Evolutionary conservation across 2,797 vertebrate species (phyloP), one percentile per base, ranked within the genome.

Genomic region (Enteromius afrohamiltoni): DNA sequence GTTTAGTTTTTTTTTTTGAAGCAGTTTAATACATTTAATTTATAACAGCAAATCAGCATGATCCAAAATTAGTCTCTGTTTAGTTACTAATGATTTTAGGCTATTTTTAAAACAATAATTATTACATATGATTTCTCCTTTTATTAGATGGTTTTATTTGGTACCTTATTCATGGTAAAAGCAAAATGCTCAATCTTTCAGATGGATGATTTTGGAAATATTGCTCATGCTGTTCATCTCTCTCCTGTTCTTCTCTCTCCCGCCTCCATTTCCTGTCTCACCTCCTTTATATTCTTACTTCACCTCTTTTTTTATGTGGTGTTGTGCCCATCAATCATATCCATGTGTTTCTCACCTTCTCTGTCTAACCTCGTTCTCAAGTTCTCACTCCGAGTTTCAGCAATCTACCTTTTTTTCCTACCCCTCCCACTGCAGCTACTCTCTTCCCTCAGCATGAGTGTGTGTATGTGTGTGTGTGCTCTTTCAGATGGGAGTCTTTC

Each of bases 311-410:
- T 40, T 73, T n/a, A 45, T n/a, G 67, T 31, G 21, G 29, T 81
- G 69, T 42, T 81, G 55, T 23, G 55, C 40, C 13, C 29, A 81
- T 81, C 79, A 64, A 74, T 73, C 69, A 73, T 73, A 34, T 34
- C 19, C 53, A 23, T 21, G 3, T 5, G 17, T 73, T 81, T 84
- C 68, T 74, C 77, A 71, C 77, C 69, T 77, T 21, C 37, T 71
- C 67, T 62, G 40, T 53, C 31, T 34, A 73, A 81, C 53, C 67
- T 69, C 21, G 42, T 79, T 71, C 76, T 78, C 82, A 77, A 68
- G 49, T 77, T 70, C 62, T 60, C 82, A 45, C 34, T 29, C 26
- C 11, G 21, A 62, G 26, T 64, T 73, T 73, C 40, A 62, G 53
- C 53, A 71, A 34, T 80, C 37, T 60, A 45, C 37, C 37, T 70